Conservation (phyloP, 2,888 invertebrate genomes). For the Leucophenga montana region DNA sequence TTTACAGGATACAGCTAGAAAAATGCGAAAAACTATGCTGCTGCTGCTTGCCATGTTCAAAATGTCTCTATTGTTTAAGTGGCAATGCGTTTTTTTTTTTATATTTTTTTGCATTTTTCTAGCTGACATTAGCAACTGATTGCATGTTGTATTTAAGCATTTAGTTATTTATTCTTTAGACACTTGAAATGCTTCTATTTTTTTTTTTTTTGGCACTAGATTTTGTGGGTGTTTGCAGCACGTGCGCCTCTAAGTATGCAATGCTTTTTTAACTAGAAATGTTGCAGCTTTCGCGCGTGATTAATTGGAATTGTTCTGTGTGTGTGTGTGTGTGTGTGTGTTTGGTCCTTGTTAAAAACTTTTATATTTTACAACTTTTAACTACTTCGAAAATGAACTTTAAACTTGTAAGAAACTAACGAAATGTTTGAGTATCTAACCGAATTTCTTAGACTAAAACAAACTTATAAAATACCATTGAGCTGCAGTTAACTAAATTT, state of each 20-base stretch:
- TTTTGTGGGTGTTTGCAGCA: not conserved
- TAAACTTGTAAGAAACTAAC: no score
- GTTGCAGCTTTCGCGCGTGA: no score
- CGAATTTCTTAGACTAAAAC: no score
- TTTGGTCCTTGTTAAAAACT: no score
- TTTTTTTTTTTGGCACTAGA: not conserved
- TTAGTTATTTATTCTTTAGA: not conserved
- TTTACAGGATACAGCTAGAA: not conserved
- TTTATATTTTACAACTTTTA: not conserved
- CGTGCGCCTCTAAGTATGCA: slow-evolving; percentile 11
- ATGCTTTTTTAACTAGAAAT: slow-evolving; percentile 1
- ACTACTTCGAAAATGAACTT: not conserved
- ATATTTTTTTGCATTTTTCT: not conserved
- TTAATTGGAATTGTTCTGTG: not conserved
- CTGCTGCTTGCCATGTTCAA: slow-evolving; percentile 4
- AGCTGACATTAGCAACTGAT: not conserved
- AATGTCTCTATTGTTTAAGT: slow-evolving; percentile 26
- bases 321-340: not conserved
- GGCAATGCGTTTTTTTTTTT: slow-evolving; percentile 7
- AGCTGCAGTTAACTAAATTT: no score
- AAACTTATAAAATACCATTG: no score
- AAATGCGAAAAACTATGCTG: not conserved
- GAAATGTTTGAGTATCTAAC: no score
- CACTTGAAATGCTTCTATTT: not conserved
- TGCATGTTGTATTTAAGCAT: not conserved